Evolutionary conservation across 2,113 vertebrate species (phyloP).

Genomic region (Xiphophorus couchianus): DNA sequence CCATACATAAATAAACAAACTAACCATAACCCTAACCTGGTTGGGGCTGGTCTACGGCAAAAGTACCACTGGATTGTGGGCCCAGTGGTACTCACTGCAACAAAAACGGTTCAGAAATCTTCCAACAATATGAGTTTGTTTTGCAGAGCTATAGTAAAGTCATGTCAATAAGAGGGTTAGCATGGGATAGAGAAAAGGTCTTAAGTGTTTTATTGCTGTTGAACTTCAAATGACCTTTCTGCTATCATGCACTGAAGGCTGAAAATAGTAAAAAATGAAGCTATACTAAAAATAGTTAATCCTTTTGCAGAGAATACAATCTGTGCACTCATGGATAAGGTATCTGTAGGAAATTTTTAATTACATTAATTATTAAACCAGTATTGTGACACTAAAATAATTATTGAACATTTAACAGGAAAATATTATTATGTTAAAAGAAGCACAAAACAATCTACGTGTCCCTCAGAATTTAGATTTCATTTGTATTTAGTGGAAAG

Average conservation of each 20-base stretch:
- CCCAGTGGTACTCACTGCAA: not conserved
- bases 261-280: not conserved
- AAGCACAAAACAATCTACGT: too few relatives aligned
- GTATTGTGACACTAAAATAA: too few relatives aligned
- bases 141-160: not conserved
- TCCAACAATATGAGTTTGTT: not conserved
- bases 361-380: not conserved
- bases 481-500: too few relatives aligned
- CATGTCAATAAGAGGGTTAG: not conserved
- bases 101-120: not conserved
- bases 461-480: too few relatives aligned
- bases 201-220: slow-evolving; percentile 12
- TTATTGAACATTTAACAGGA: too few relatives aligned
- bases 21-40: too few relatives aligned
- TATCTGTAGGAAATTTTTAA: not conserved
- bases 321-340: too few relatives aligned
- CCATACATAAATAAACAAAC: not conserved
- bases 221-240: slow-evolving; percentile 7
- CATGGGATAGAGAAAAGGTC: not conserved
- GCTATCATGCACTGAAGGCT: not conserved
- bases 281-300: not conserved
- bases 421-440: too few relatives aligned
- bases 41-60: too few relatives aligned
- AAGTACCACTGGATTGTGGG: not conserved
- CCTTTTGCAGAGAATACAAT: too few relatives aligned